Conservation (phyloP, 2,113 vertebrate species). For the Cyprinodon brontotheroides region DNA sequence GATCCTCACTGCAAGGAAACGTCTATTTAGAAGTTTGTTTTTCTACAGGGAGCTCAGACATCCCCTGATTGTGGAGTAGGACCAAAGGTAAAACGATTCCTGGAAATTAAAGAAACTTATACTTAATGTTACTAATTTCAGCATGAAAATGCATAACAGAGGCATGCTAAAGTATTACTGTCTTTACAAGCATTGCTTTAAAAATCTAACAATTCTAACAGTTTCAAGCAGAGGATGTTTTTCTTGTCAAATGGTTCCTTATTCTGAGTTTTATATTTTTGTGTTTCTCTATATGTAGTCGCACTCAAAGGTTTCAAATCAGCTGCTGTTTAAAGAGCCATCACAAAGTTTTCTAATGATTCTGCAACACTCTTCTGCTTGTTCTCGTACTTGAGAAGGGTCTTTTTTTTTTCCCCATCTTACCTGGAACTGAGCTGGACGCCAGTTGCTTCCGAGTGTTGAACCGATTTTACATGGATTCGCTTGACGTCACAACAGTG, state of each 20-base stretch:
- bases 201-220: not conserved
- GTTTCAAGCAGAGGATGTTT: not conserved
- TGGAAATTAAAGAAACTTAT: not conserved
- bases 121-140: constrained; percentile 11
- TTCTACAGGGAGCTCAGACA: constrained; percentile 65
- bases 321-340: not conserved
- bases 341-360: no score
- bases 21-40: constrained; percentile 21
- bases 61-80: constrained; percentile 70
- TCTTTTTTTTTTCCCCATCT: no score
- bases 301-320: not conserved
- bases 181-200: not conserved
- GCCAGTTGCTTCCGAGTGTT: no score
- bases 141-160: constrained; percentile 45
- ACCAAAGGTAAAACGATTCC: constrained; percentile 61
- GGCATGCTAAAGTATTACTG: constrained; percentile 4
- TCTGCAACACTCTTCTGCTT: no score
- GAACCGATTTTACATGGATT: no score
- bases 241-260: constrained; percentile 3
- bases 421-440: no score
- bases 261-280: constrained; percentile 1
- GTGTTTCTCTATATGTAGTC: not conserved
- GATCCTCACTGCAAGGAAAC: not conserved
- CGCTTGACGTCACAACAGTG: no score
- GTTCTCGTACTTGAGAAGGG: no score